Base-by-base conservation (phyloP, 1,140 invertebrate genomes). In the Temnothorax longispinosus region DNA sequence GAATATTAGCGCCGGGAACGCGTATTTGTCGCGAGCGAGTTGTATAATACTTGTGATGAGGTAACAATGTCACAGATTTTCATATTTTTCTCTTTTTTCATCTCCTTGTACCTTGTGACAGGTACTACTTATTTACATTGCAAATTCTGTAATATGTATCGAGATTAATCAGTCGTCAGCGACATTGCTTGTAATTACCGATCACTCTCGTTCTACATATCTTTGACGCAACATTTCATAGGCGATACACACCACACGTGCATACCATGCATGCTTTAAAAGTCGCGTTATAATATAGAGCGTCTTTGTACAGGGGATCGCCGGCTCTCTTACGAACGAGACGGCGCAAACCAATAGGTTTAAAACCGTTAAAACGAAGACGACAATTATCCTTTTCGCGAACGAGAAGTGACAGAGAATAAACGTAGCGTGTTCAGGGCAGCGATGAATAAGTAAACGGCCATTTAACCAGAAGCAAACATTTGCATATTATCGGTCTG, bases 401-500 rank as follows among this genome's bases (percentile, higher is more conserved):
- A 41, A 41, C 7, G 18, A 52, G 72, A 62, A 85, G 65, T 56
- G 54, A 50, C 8, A 47, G 41, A 13, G 27, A 4, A 38, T 74
- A 52, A 38, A 77, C 6, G 44, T 67, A 65, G n/a, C 27, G 21
- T 27, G 21, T 21, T 13, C 11, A 11, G 67, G 41, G 74, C 35
- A 69, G 21, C 52, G 38, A 75, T 84, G 80, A 84, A 82, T 74
- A 82, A 84, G 32, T 60, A 74, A 74, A 84, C 69, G 80, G 69
- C n/a, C 69, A 18, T 84, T 84, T 84, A 84, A 84, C 41, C 80
- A 74, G 69, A 21, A 75, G 69, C 80, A 84, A 84, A 84, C 69
- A 84, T 84, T 84, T 74, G 54, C 69, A 74, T 84, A 87, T 90
- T 88, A 87, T 87, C 80, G 74, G 85, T 41, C 32, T 78, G 56